A percentile compares a stretch with the other conserved stretches of the same genome.
phyloP scores from a whole-genome alignment of 2,888 invertebrate genomes.

The Eupithecia insigniata region DNA sequence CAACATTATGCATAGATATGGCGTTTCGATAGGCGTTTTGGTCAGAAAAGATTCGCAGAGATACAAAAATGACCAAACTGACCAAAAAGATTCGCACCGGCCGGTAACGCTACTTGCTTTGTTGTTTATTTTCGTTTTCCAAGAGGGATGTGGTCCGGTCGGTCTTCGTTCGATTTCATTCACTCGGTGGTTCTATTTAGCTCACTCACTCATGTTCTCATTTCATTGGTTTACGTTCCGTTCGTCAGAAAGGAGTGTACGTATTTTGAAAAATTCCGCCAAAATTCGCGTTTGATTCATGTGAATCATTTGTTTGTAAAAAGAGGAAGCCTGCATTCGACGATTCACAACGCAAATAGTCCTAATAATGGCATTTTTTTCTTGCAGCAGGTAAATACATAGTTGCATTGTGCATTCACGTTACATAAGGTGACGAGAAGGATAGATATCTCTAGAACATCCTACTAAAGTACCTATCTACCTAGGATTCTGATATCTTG shows the following conservation, averaged over 20 bases:
- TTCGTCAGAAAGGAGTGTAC: not conserved
- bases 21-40: too few relatives aligned
- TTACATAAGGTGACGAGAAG: slow-evolving; percentile 1
- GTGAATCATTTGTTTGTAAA: slow-evolving; percentile 2
- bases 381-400: slow-evolving; percentile 65
- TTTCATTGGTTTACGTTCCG: not conserved
- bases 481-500: slow-evolving; percentile 59
- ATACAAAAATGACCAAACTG: too few relatives aligned
- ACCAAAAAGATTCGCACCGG: too few relatives aligned
- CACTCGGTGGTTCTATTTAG: not conserved
- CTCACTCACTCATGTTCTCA: not conserved
- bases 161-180: not conserved
- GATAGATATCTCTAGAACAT: not conserved
- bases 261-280: not conserved
- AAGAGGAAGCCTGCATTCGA: slow-evolving; percentile 54
- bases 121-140: not conserved
- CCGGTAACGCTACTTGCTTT: too few relatives aligned
- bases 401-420: not conserved
- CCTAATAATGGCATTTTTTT: slow-evolving; percentile 66
- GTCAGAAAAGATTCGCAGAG: too few relatives aligned
- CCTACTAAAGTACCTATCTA: not conserved
- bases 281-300: not conserved
- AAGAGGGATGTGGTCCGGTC: too few relatives aligned
- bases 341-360: slow-evolving; percentile 45
- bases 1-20: too few relatives aligned